Percentiles rank a stretch among this genome's conserved stretches.
These are phyloP conservation scores for Drosophila yooni DNA, from an alignment of 2,888 invertebrate species.

Conservation along the genomic window DNA sequence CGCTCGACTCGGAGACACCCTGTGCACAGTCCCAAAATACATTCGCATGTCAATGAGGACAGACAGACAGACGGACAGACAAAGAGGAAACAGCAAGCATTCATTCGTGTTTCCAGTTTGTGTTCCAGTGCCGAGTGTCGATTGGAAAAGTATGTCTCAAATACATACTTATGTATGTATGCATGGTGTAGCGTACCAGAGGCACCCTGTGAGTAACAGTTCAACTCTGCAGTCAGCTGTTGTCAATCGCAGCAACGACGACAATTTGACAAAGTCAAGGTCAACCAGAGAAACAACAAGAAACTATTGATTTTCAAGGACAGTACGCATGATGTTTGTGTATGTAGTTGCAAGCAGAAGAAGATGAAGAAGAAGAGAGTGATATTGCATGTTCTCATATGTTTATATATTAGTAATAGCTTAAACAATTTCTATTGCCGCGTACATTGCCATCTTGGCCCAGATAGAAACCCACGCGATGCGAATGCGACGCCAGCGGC, in stretches of 20 bases:
- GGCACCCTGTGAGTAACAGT: neutral
- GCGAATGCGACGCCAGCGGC: constrained; percentile 44
- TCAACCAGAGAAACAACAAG: constrained; percentile 39
- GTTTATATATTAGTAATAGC: constrained; percentile 8
- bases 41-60: neutral
- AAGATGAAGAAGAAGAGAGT: neutral
- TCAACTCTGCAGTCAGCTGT: constrained; percentile 11
- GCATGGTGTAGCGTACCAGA: neutral
- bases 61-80: neutral
- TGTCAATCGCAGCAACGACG: constrained; percentile 14
- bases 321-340: neutral
- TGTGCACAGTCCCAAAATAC: neutral
- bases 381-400: neutral
- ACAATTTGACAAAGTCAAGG: constrained; percentile 50
- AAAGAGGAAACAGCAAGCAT: neutral
- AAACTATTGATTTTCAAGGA: constrained; percentile 43
- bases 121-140: neutral
- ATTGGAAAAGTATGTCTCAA: neutral
- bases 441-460: constrained; percentile 89
- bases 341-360: neutral
- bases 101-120: neutral
- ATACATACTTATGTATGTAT: neutral
- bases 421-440: constrained; percentile 25
- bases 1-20: neutral
- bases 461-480: constrained; percentile 88